These are phyloP conservation scores for Platycheirus rosarum DNA, from an alignment of 2,888 invertebrate genomes.

Conservation along the genomic window DNA sequence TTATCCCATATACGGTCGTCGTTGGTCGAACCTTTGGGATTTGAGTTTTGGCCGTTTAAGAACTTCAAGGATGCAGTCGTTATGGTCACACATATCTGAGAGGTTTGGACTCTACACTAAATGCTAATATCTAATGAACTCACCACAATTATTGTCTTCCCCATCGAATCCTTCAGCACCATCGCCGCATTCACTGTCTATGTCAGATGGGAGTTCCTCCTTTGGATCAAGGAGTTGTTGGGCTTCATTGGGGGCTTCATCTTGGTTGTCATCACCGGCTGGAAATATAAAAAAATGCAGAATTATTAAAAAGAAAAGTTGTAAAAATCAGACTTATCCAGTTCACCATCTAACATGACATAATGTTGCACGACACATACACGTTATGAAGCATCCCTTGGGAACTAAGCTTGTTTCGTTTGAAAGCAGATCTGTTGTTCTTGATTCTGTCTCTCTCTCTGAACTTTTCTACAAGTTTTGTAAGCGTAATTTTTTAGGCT, in stretches of 20 bases:
- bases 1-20: slow-evolving; percentile 32
- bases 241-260: slow-evolving; percentile 14
- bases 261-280: slow-evolving; percentile 47
- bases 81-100: slow-evolving; percentile 14
- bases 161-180: slow-evolving; percentile 41
- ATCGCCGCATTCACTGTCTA: slow-evolving; percentile 57
- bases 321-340: background rate
- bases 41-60: slow-evolving; percentile 48
- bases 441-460: background rate
- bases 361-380: slow-evolving; percentile 28
- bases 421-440: slow-evolving; percentile 2
- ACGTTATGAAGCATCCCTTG: slow-evolving; percentile 4
- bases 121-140: slow-evolving; percentile 48
- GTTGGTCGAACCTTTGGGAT: slow-evolving; percentile 33
- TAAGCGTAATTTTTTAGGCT: background rate
- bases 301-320: background rate
- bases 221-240: slow-evolving; percentile 54
- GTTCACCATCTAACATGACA: slow-evolving; percentile 11
- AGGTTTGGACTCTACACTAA: slow-evolving; percentile 18
- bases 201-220: slow-evolving; percentile 63
- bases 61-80: slow-evolving; percentile 31
- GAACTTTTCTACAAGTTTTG: slow-evolving; percentile 14
- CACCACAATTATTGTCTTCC: slow-evolving; percentile 60
- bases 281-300: slow-evolving; percentile 10
- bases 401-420: background rate